A percentile compares a stretch with the other conserved stretches of the same genome.
These are phyloP conservation scores for Palythoa grandiflora DNA, from an alignment of 92 coral and sea anemone species.

Conservation along the genomic window DNA sequence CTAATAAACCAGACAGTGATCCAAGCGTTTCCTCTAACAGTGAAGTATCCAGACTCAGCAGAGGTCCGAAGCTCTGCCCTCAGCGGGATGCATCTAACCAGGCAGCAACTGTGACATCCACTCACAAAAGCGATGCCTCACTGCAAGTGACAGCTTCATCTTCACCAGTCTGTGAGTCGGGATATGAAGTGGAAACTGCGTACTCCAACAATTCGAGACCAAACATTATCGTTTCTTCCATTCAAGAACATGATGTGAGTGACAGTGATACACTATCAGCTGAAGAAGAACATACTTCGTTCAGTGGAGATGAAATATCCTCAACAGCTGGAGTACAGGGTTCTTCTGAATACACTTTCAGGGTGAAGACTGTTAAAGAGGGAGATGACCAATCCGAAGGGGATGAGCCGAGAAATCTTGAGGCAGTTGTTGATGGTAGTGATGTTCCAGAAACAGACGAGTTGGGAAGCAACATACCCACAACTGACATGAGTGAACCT, in stretches of 20 bases:
- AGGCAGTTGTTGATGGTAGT: conserved; percentile 33
- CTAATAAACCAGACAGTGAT: not conserved
- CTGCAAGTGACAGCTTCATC: conserved; percentile 28
- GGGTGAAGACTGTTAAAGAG: not conserved
- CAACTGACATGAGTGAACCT: not conserved
- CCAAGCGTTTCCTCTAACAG: conserved; percentile 24
- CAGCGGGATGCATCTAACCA: conserved; percentile 37
- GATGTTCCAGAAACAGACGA: conserved; percentile 5
- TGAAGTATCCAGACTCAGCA: not conserved
- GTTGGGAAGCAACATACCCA: not conserved
- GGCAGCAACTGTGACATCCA: conserved; percentile 27
- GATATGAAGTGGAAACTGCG: not conserved
- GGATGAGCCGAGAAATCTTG: not conserved
- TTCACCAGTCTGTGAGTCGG: not conserved
- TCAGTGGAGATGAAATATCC: conserved; percentile 79
- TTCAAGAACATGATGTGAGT: conserved; percentile 60
- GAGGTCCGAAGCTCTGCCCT: not conserved
- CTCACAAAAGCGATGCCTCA: conserved; percentile 18
- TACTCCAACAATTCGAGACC: not conserved
- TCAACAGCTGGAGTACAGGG: conserved; percentile 12
- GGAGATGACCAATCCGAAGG: not conserved
- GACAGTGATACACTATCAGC: conserved; percentile 92
- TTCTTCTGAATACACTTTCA: not conserved
- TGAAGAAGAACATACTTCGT: conserved; percentile 67
- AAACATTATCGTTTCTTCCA: conserved; percentile 26